A percentile compares a stretch with the other conserved stretches of the same genome.
These are phyloP conservation scores for Trachymyrmex cornetzi DNA, from an alignment of 1,140 invertebrate genomes.

Conservation along the genomic window DNA sequence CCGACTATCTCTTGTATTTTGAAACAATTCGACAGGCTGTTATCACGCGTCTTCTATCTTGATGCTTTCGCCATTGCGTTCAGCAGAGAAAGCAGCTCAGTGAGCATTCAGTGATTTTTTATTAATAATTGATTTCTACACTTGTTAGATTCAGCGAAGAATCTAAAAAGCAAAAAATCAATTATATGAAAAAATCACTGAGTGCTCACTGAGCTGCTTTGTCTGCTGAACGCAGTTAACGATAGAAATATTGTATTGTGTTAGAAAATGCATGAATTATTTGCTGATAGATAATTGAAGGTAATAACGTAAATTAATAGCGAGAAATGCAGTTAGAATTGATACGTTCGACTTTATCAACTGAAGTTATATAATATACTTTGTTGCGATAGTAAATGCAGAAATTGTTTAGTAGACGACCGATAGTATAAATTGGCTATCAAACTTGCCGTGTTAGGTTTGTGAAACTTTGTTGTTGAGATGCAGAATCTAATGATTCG, in stretches of 20 bases:
- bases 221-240: not conserved
- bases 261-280: not conserved
- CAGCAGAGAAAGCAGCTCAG: too few species aligned
- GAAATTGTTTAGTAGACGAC: constrained; percentile 51
- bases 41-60: not conserved
- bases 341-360: not conserved
- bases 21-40: not conserved
- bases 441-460: constrained; percentile 43
- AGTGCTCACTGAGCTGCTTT: too few species aligned
- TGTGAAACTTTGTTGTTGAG: constrained; percentile 4
- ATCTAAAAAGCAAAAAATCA: too few species aligned
- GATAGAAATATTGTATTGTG: not conserved
- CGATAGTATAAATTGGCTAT: constrained; percentile 54
- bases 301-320: not conserved
- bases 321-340: constrained; percentile 8
- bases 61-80: not conserved
- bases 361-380: constrained; percentile 37
- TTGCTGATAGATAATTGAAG: not conserved
- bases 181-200: too few species aligned
- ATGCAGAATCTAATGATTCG: not conserved
- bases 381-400: constrained; percentile 9
- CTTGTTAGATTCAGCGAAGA: too few species aligned
- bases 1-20: not conserved
- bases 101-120: too few species aligned
- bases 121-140: too few species aligned